Conservation (phyloP, 2,888 invertebrate genomes). For the Cephus runcator region DNA sequence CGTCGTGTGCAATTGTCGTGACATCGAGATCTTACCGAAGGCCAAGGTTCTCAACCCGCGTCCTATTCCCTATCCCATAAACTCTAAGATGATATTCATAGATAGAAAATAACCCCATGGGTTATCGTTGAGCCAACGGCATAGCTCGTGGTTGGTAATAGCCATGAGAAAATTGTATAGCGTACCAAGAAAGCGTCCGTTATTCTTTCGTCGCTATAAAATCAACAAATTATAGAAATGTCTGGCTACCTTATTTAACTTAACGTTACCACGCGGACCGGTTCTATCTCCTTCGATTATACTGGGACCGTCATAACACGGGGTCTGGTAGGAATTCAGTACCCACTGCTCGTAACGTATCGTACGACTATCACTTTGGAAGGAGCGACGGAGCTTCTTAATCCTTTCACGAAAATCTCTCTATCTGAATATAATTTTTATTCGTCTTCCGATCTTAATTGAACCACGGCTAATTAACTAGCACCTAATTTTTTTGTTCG, state of each 20-base stretch:
- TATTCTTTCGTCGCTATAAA: not conserved
- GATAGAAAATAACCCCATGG: constrained; percentile 42
- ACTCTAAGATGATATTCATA: constrained; percentile 47
- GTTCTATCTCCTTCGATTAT: not conserved
- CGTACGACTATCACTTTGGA: not conserved
- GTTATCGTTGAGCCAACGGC: constrained; percentile 31
- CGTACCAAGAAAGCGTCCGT: not conserved
- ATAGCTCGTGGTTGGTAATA: not conserved
- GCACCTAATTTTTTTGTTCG: not conserved
- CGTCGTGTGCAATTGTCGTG: constrained; percentile 36
- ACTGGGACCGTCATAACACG: not conserved
- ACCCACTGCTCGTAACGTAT: not conserved
- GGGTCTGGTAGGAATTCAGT: not conserved
- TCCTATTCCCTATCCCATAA: constrained; percentile 25
- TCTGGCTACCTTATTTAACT: not conserved
- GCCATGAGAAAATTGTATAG: not conserved
- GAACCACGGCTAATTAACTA: not conserved
- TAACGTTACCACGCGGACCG: not conserved
- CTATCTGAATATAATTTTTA: not conserved
- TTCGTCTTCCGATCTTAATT: not conserved
- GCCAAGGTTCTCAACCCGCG: constrained; percentile 35
- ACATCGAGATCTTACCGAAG: constrained; percentile 39
- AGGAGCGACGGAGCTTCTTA: not conserved
- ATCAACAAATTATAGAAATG: not conserved
- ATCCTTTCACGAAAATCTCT: not conserved